Conservation (phyloP, 1,140 invertebrate species). For the Rhyacophila brunnea region DNA sequence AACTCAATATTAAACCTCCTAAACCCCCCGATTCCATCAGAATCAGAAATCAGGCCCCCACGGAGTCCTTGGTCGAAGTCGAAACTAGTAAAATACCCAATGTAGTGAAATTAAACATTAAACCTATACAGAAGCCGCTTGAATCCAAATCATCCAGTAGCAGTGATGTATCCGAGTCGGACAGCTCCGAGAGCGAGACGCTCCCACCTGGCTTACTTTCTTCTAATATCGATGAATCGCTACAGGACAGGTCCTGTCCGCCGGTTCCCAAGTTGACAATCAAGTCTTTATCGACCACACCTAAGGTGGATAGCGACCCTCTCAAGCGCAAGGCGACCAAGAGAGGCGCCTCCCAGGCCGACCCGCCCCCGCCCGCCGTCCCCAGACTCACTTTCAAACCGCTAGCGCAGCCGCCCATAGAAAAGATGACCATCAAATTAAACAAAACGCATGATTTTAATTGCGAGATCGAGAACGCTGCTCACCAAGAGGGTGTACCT, state of each 20-base stretch:
- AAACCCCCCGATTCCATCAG: conserved; percentile 38
- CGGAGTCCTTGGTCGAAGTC: conserved; percentile 20
- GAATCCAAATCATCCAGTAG: conserved; percentile 45
- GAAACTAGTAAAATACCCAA: conserved; percentile 36
- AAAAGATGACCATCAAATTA: conserved; percentile 34
- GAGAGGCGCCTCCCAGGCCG: neutral
- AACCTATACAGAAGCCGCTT: conserved; percentile 45
- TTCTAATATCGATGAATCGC: conserved; percentile 44
- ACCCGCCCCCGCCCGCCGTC: neutral
- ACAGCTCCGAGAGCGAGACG: conserved; percentile 51
- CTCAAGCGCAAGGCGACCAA: conserved; percentile 7
- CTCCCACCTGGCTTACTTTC: conserved; percentile 45
- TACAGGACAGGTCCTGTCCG: conserved; percentile 6
- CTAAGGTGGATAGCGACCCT: conserved; percentile 11
- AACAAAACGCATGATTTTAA: conserved; percentile 16
- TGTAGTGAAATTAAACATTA: conserved; percentile 50
- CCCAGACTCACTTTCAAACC: conserved; percentile 25
- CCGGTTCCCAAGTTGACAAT: conserved; percentile 24
- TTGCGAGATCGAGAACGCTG: conserved; percentile 2
- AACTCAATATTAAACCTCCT: conserved; percentile 46
- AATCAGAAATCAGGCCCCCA: conserved; percentile 30
- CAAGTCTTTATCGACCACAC: conserved; percentile 13
- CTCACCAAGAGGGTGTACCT: conserved; percentile 37
- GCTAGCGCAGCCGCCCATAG: conserved; percentile 22
- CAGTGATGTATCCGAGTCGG: conserved; percentile 54